Evolutionary conservation across 1,140 invertebrate species (phyloP).

Genomic region (Metopolophium dirhodum): DNA sequence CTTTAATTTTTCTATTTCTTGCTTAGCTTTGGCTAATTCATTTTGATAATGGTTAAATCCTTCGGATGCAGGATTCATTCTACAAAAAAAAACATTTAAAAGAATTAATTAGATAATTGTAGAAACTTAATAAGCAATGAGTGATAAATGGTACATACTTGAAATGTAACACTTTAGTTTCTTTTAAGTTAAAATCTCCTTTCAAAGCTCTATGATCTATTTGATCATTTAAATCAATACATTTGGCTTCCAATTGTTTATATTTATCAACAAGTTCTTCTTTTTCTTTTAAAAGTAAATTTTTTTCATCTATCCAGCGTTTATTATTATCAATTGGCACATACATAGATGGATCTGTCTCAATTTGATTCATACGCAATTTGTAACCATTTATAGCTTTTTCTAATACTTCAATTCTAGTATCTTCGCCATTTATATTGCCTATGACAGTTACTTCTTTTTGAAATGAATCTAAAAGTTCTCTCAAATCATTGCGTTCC

Average conservation of each 20-base stretch:
- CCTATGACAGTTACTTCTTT: slow-evolving; percentile 61
- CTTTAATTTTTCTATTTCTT: slow-evolving; percentile 73
- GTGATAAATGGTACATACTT: slow-evolving; percentile 58
- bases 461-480: slow-evolving; percentile 61
- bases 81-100: slow-evolving; percentile 67
- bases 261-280: slow-evolving; percentile 59
- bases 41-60: slow-evolving; percentile 72
- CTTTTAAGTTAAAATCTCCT: slow-evolving; percentile 61
- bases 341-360: slow-evolving; percentile 60
- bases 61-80: slow-evolving; percentile 76
- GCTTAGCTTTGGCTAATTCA: slow-evolving; percentile 73
- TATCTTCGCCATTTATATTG: slow-evolving; percentile 52
- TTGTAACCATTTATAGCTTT: slow-evolving; percentile 61
- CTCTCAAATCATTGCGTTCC: slow-evolving; percentile 61
- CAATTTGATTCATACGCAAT: slow-evolving; percentile 60
- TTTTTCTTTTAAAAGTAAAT: slow-evolving; percentile 58
- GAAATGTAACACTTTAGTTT: slow-evolving; percentile 61
- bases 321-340: slow-evolving; percentile 51
- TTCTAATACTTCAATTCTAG: slow-evolving; percentile 60
- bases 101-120: background rate
- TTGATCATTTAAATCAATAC: slow-evolving; percentile 60
- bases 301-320: slow-evolving; percentile 57
- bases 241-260: slow-evolving; percentile 59
- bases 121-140: background rate
- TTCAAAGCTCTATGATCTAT: slow-evolving; percentile 61